These are phyloP conservation scores for Rhabdophis nuchalis DNA, from an alignment of 2,797 vertebrate species.

Conservation along the genomic window DNA sequence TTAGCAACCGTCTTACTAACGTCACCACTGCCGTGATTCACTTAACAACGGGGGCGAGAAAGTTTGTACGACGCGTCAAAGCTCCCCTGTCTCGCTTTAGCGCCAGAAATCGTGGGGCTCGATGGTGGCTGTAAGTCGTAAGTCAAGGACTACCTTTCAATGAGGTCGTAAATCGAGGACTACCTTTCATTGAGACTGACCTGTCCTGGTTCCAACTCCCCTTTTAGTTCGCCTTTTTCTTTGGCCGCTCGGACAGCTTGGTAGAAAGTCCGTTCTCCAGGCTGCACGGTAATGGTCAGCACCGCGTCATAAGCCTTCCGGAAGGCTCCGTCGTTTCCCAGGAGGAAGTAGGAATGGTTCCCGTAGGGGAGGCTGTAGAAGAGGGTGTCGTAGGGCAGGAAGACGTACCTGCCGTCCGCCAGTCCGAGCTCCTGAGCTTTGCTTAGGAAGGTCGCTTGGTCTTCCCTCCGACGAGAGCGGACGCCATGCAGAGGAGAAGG, in stretches of 20 bases:
- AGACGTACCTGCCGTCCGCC: slow-evolving; percentile 84
- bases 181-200: slow-evolving; percentile 59
- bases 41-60: accelerated
- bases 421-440: slow-evolving; percentile 86
- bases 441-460: slow-evolving; percentile 79
- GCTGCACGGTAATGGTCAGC: slow-evolving; percentile 86
- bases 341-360: slow-evolving; percentile 74
- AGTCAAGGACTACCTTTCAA: too few species aligned
- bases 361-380: slow-evolving; percentile 87
- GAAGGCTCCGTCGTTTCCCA: slow-evolving; percentile 78
- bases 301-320: slow-evolving; percentile 86
- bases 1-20: neutral
- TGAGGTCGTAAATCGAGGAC: too few species aligned
- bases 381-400: slow-evolving; percentile 86
- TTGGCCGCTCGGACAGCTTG: slow-evolving; percentile 77
- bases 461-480: slow-evolving; percentile 80
- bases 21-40: neutral
- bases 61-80: neutral
- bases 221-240: slow-evolving; percentile 71
- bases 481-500: slow-evolving; percentile 94
- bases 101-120: neutral
- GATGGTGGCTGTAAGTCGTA: too few species aligned
- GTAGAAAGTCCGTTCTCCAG: slow-evolving; percentile 81
- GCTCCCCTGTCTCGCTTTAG: neutral
- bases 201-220: slow-evolving; percentile 72